A percentile compares a stretch with the other conserved stretches of the same genome.
These are phyloP conservation scores for Cheilinus undulatus DNA, from an alignment of 2,113 vertebrate species.

Conservation along the genomic window DNA sequence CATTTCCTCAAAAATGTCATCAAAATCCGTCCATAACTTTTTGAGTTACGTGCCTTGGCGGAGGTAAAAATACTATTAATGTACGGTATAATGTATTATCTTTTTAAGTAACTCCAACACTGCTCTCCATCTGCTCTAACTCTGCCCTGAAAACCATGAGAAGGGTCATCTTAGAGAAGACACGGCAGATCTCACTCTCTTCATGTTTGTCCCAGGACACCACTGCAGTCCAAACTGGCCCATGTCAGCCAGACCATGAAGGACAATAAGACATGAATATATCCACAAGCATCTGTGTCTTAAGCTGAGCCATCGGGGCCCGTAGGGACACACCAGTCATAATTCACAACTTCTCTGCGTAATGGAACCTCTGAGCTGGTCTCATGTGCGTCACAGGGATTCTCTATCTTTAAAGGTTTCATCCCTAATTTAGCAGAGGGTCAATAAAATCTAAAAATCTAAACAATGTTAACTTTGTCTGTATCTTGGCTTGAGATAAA, in stretches of 20 bases:
- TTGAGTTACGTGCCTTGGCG: too few species aligned
- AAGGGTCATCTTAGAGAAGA: conserved; percentile 56
- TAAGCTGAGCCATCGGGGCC: conserved; percentile 40
- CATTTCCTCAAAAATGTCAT: too few species aligned
- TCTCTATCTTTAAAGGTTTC: conserved; percentile 35
- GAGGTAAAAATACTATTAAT: too few species aligned
- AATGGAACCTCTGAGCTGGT: conserved; percentile 75
- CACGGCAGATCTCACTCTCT: conserved; percentile 16
- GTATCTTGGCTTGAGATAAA: neutral
- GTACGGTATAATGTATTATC: too few species aligned
- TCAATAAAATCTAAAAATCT: neutral
- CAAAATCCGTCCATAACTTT: too few species aligned
- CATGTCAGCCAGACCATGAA: conserved; percentile 36
- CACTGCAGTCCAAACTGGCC: conserved; percentile 36
- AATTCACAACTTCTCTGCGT: conserved; percentile 78
- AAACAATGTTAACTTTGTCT: neutral
- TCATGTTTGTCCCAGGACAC: conserved; percentile 56
- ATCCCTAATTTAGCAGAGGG: conserved; percentile 18
- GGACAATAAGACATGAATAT: conserved; percentile 59
- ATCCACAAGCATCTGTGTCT: conserved; percentile 41
- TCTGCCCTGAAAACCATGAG: conserved; percentile 50
- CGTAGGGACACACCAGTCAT: conserved; percentile 64
- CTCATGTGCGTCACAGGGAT: conserved; percentile 72
- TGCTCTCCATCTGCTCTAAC: neutral
- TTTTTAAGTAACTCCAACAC: neutral